A percentile compares a stretch with the other conserved stretches of the same genome.
These are phyloP conservation scores for Myiagra hebetior DNA, from an alignment of 2,113 vertebrate species.

Conservation along the genomic window DNA sequence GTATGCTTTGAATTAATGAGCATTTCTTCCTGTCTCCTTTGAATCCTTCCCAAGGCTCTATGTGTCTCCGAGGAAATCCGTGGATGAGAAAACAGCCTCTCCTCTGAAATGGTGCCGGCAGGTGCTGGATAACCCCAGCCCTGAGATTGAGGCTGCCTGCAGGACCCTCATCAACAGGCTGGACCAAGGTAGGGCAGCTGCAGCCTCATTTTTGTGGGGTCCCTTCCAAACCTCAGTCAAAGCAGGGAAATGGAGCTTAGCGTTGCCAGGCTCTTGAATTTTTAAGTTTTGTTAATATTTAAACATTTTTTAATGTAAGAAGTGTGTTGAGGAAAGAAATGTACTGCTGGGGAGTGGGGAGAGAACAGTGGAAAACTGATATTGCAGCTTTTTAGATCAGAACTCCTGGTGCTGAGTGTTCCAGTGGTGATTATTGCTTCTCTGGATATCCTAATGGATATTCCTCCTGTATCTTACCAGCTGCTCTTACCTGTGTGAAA, in stretches of 20 bases:
- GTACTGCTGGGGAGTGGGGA: neutral
- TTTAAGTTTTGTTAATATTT: neutral
- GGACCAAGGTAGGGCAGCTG: slow-evolving; percentile 79
- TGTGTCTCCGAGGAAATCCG: slow-evolving; percentile 79
- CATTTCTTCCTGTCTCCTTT: neutral
- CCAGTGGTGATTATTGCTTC: neutral
- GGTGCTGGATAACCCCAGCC: slow-evolving; percentile 86
- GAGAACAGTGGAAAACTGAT: neutral
- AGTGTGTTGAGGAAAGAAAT: neutral
- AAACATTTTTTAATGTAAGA: neutral
- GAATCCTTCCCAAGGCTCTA: slow-evolving; percentile 78
- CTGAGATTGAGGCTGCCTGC: slow-evolving; percentile 88
- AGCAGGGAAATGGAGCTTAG: neutral
- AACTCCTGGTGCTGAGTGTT: neutral
- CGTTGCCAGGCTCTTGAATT: neutral
- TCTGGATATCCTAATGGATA: neutral
- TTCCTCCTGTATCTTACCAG: neutral
- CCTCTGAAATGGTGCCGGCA: slow-evolving; percentile 88
- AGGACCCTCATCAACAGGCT: slow-evolving; percentile 81
- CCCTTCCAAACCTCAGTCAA: neutral
- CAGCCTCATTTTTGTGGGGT: neutral
- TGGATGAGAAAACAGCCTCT: slow-evolving; percentile 73
- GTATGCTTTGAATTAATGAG: neutral
- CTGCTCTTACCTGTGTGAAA: neutral
- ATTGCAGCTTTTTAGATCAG: neutral